These are phyloP conservation scores for Conus betulinus DNA, from an alignment of 1,140 invertebrate genomes.

Conservation along the genomic window DNA sequence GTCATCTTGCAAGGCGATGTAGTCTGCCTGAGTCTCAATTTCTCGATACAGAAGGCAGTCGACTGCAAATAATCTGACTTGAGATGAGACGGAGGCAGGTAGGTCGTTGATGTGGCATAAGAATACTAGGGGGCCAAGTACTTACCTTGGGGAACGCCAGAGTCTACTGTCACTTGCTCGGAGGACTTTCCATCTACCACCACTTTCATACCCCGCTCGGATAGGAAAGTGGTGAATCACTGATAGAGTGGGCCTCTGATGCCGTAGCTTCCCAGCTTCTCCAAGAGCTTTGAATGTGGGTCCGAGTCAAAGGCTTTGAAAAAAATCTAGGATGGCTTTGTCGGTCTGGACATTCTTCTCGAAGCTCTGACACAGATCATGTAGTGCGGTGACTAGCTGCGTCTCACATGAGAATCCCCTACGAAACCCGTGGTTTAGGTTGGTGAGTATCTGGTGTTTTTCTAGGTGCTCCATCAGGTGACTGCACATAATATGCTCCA, in stretches of 20 bases:
- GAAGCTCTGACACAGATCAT: no score
- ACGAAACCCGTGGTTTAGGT: no score
- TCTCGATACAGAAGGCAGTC: constrained; percentile 41
- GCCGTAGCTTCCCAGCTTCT: no score
- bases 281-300: no score
- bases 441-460: no score
- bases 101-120: constrained; percentile 28
- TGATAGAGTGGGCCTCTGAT: neutral
- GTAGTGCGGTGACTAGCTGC: no score
- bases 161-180: neutral
- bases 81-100: constrained; percentile 37
- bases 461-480: no score
- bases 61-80: constrained; percentile 41
- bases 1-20: constrained; percentile 1
- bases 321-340: no score
- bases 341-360: no score
- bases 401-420: no score
- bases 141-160: constrained; percentile 18
- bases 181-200: constrained; percentile 18
- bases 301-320: no score
- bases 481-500: no score
- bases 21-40: constrained; percentile 8
- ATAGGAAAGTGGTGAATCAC: constrained; percentile 48
- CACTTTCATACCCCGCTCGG: constrained; percentile 35
- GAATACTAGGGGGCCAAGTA: constrained; percentile 5